These are phyloP conservation scores for Mustelus asterias DNA, from an alignment of 2,113 vertebrate genomes.

Conservation along the genomic window DNA sequence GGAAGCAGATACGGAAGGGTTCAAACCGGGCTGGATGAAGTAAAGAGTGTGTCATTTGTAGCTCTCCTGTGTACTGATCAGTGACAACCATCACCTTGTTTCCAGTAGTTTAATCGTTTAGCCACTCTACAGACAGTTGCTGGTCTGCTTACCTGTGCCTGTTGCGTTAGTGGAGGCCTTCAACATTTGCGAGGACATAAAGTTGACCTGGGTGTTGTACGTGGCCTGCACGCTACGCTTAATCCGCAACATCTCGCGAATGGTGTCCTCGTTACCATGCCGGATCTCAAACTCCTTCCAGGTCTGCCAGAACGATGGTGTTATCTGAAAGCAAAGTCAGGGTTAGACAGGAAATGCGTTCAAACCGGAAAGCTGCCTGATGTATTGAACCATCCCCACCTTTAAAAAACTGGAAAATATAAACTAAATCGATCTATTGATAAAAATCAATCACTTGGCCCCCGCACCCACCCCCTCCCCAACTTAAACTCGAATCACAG, in stretches of 20 bases:
- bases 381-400: neutral
- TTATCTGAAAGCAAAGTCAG: conserved; percentile 56
- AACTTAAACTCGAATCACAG: neutral
- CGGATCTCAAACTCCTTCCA: conserved; percentile 94
- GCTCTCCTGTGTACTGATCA: neutral
- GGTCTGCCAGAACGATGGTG: conserved; percentile 77
- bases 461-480: neutral
- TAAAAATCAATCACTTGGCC: neutral
- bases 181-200: conserved; percentile 90
- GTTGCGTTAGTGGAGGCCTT: conserved; percentile 74
- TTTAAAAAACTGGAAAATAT: neutral
- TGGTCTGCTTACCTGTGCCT: conserved; percentile 59
- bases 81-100: neutral
- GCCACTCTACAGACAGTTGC: neutral
- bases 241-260: conserved; percentile 84
- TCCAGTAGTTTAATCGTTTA: neutral
- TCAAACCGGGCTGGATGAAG: neutral
- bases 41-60: neutral
- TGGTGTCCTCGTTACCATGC: conserved; percentile 87
- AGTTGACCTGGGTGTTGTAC: conserved; percentile 93
- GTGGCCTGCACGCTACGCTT: conserved; percentile 89
- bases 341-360: neutral
- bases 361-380: neutral
- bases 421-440: neutral
- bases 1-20: neutral